phyloP scores from a whole-genome alignment of 2,888 invertebrate species.

The Epirrhoe tristata region DNA sequence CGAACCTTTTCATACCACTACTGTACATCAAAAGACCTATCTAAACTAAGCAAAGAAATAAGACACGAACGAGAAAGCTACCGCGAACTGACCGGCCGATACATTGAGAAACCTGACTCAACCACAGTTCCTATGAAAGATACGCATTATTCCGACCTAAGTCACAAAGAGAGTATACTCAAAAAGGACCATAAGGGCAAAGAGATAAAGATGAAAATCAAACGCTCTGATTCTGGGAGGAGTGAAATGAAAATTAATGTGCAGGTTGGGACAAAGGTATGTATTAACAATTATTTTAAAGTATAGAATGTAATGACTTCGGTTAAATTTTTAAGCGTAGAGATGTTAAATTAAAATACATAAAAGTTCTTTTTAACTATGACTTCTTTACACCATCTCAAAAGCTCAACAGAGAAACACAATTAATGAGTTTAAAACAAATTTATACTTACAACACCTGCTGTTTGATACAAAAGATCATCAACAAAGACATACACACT shows the following conservation, averaged over 20 bases:
- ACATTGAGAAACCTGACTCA: constrained; percentile 74
- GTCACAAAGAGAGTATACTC: constrained; percentile 56
- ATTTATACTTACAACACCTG: too few relatives aligned
- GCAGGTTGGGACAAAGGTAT: constrained; percentile 55
- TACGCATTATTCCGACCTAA: constrained; percentile 69
- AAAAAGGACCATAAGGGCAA: constrained; percentile 72
- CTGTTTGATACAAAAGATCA: too few relatives aligned
- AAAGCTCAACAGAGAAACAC: too few relatives aligned
- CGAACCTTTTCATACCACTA: too few relatives aligned
- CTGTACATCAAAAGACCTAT: constrained; percentile 78
- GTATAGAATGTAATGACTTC: too few relatives aligned
- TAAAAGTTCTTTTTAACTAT: too few relatives aligned
- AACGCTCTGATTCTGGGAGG: constrained; percentile 73
- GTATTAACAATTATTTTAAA: too few relatives aligned
- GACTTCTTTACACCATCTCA: too few relatives aligned
- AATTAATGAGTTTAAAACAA: too few relatives aligned
- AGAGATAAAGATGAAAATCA: constrained; percentile 77
- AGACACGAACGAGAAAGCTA: constrained; percentile 80
- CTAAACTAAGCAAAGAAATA: constrained; percentile 79
- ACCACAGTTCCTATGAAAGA: constrained; percentile 62
- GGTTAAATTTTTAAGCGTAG: too few relatives aligned
- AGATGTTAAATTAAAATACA: too few relatives aligned
- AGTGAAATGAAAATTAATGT: constrained; percentile 75
- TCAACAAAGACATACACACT: too few relatives aligned
- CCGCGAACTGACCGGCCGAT: constrained; percentile 77